phyloP scores from a whole-genome alignment of 35 echinoderm and acorn worm genomes.

The Apostichopus japonicus region DNA sequence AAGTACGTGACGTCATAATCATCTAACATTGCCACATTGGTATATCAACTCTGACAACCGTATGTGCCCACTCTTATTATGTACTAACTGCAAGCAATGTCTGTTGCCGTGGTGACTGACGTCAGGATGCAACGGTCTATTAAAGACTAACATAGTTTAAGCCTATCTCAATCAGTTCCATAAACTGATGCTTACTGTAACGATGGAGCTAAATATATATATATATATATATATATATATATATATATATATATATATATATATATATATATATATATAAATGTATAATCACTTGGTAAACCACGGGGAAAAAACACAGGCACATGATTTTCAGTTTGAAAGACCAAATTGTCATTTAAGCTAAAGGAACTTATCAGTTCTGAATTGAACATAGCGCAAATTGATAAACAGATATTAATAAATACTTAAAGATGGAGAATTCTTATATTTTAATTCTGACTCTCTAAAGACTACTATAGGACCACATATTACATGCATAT shows the following conservation, averaged over 20 bases:
- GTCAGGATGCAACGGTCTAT: background rate
- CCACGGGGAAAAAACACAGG: no score
- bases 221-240: background rate
- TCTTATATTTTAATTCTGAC: no score
- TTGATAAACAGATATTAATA: no score
- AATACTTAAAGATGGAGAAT: no score
- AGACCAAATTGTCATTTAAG: no score
- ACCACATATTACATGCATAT: background rate
- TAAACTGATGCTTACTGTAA: background rate
- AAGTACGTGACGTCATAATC: background rate
- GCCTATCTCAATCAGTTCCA: background rate
- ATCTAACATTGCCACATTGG: background rate
- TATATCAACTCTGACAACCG: background rate
- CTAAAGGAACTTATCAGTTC: no score
- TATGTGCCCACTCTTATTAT: background rate
- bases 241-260: background rate
- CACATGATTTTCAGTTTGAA: no score
- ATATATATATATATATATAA: constrained; percentile 1
- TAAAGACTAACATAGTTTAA: background rate
- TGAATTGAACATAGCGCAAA: no score
- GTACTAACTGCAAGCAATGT: background rate
- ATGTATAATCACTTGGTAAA: no score
- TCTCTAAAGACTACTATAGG: background rate
- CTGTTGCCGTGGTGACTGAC: background rate
- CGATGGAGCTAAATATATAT: background rate